Evolutionary conservation across 2,888 invertebrate genomes (phyloP).

Genomic region (Mythimna impura): DNA sequence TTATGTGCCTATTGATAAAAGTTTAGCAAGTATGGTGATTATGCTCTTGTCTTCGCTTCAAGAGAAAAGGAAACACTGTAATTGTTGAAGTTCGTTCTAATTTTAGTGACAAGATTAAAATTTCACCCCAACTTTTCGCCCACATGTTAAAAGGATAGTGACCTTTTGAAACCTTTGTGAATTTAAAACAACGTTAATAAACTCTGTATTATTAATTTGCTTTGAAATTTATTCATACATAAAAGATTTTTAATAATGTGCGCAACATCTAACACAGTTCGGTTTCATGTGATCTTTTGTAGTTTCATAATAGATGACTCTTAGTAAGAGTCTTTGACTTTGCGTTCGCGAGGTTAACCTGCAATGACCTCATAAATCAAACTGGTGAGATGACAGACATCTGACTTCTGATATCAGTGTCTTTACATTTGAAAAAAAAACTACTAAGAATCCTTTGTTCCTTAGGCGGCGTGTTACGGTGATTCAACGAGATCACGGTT

Average conservation of each 20-base stretch:
- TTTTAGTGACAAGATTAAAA: neutral
- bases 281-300: neutral
- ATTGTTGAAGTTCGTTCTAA: neutral
- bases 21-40: too few species aligned
- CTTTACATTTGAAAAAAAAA: neutral
- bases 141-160: neutral
- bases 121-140: neutral
- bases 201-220: neutral
- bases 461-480: too few species aligned
- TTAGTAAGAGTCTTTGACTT: neutral
- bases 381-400: slow-evolving; percentile 6
- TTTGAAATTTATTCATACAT: neutral
- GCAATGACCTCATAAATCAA: slow-evolving; percentile 34
- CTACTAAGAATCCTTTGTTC: too few species aligned
- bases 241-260: too few species aligned
- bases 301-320: neutral
- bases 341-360: neutral
- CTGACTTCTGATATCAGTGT: slow-evolving; percentile 10
- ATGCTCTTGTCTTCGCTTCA: too few species aligned
- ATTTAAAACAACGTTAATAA: neutral
- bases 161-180: neutral
- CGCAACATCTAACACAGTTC: too few species aligned
- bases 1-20: too few species aligned
- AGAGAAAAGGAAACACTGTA: too few species aligned
- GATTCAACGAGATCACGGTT: too few species aligned